Percentiles rank a stretch among this genome's conserved stretches.
These are phyloP conservation scores for Stomatorhinus ivindoensis DNA, from an alignment of 2,113 vertebrate genomes.

Conservation along the genomic window DNA sequence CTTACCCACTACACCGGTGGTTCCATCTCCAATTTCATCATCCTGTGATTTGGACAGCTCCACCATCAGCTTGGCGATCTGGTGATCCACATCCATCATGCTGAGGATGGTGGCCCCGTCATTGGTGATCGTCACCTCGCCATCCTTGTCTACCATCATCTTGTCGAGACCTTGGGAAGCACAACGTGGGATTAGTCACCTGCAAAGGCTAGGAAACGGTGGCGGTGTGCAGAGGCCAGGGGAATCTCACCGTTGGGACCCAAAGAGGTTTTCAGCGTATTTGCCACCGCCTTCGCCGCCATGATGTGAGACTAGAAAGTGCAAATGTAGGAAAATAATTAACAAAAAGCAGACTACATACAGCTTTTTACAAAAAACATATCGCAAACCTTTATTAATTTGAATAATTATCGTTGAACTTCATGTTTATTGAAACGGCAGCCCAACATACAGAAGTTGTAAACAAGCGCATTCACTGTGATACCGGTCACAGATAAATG, in stretches of 20 bases:
- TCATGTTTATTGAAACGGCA: background rate
- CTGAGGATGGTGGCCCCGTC: constrained; percentile 96
- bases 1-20: constrained; percentile 96
- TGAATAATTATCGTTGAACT: background rate
- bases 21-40: constrained; percentile 97
- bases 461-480: background rate
- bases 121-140: constrained; percentile 95
- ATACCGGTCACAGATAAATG: background rate
- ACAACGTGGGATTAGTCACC: background rate
- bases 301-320: constrained; percentile 88
- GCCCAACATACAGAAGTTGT: background rate
- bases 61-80: constrained; percentile 97
- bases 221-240: background rate
- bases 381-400: background rate
- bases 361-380: background rate
- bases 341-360: background rate
- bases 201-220: background rate
- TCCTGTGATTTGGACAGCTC: constrained; percentile 96
- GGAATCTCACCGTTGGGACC: constrained; percentile 82
- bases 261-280: constrained; percentile 85
- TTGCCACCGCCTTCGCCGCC: constrained; percentile 95
- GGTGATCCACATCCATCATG: constrained; percentile 98
- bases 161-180: constrained; percentile 82
- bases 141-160: constrained; percentile 98
- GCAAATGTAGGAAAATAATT: background rate